Evolutionary conservation across 2,888 invertebrate genomes (phyloP).

Genomic region (Spisula solida): DNA sequence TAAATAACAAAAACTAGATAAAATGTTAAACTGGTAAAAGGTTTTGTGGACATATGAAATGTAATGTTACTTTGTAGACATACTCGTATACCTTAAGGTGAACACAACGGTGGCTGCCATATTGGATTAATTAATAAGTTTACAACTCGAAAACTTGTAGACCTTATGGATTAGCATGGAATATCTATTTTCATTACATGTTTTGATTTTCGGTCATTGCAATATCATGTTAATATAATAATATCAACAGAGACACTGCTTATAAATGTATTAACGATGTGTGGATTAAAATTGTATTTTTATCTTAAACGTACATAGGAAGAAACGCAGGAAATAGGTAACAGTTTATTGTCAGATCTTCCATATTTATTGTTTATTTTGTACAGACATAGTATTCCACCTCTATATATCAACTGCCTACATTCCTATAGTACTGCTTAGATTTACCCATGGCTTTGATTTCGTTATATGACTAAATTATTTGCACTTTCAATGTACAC

Average conservation of each 20-base stretch:
- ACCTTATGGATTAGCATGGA: neutral
- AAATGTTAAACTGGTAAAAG: neutral
- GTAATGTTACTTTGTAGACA: too few relatives aligned
- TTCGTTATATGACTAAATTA: neutral
- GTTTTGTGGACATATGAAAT: neutral
- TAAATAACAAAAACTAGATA: neutral
- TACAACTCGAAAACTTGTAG: too few relatives aligned
- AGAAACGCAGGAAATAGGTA: conserved; percentile 20
- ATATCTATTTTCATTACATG: neutral
- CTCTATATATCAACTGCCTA: neutral
- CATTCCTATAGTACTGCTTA: neutral
- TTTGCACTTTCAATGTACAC: too few relatives aligned
- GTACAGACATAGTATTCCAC: neutral
- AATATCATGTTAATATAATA: neutral
- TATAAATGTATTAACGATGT: neutral
- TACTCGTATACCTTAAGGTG: too few relatives aligned
- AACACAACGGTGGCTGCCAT: neutral
- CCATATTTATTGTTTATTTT: neutral
- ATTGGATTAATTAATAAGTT: neutral
- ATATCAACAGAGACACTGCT: neutral
- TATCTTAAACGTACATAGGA: neutral
- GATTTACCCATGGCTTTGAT: neutral
- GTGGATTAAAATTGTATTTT: neutral
- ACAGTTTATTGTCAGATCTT: neutral
- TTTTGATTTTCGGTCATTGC: neutral